Conservation (phyloP, 2,113 vertebrate species). For the Periophthalmodon schlosseri region DNA sequence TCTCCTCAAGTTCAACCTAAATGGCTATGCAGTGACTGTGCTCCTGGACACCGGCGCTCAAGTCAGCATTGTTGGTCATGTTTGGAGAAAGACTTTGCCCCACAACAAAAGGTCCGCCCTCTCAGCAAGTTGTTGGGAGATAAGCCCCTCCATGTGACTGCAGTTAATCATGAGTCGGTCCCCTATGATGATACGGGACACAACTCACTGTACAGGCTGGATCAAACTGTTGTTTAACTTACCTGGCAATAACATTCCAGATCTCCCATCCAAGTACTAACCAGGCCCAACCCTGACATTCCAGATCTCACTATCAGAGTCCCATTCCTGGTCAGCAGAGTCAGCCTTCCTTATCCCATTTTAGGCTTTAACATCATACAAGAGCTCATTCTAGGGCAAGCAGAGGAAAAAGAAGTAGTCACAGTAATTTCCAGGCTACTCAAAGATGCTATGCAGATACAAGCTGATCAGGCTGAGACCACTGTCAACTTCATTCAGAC, state of each 20-base stretch:
- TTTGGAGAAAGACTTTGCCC: not conserved
- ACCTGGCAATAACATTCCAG: no score
- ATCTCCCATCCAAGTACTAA: no score
- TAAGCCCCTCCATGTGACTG: not conserved
- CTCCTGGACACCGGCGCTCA: not conserved
- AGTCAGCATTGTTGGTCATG: not conserved
- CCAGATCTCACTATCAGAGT: slow-evolving; percentile 1
- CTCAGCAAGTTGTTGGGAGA: not conserved
- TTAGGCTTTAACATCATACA: slow-evolving; percentile 1
- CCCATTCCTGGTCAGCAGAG: slow-evolving; percentile 1
- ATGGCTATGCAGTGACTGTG: not conserved
- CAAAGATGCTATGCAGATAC: slow-evolving; percentile 1
- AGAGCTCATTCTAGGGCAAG: not conserved
- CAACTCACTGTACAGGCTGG: no score
- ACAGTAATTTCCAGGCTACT: not conserved
- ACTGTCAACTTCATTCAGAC: not conserved
- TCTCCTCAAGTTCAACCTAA: not conserved
- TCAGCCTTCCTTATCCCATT: not conserved
- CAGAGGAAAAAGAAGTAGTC: not conserved
- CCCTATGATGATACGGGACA: no score
- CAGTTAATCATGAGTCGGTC: not conserved
- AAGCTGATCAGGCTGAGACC: not conserved
- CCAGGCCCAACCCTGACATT: no score
- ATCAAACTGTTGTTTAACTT: not conserved
- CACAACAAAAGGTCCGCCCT: not conserved